A percentile compares a stretch with the other conserved stretches of the same genome.
These are phyloP conservation scores for Microchrysa polita DNA, from an alignment of 2,888 invertebrate genomes.

Conservation along the genomic window DNA sequence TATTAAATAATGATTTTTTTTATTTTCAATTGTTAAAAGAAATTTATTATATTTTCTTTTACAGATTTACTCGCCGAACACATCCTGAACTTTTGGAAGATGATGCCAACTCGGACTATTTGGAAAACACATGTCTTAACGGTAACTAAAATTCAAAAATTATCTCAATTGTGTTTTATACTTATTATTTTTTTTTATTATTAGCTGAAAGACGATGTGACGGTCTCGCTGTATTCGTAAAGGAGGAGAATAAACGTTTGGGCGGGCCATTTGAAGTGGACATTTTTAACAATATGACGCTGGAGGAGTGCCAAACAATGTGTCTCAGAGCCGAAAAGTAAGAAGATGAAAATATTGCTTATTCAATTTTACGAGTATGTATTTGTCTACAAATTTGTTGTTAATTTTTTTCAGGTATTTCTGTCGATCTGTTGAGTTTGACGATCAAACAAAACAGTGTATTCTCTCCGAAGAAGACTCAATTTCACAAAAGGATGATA, in stretches of 20 bases:
- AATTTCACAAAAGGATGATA: conserved; percentile 87
- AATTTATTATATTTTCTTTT: not conserved
- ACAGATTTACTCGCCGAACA: conserved; percentile 81
- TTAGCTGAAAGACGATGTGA: conserved; percentile 87
- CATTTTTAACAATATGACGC: conserved; percentile 83
- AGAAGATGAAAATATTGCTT: conserved; percentile 54
- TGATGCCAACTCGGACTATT: conserved; percentile 87
- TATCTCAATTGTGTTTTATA: not conserved
- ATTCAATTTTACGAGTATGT: not conserved
- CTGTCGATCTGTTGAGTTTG: conserved; percentile 89
- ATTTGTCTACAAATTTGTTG: conserved; percentile 27
- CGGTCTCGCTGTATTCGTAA: conserved; percentile 86
- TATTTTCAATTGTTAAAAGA: too few species aligned
- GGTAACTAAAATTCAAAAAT: conserved; percentile 66
- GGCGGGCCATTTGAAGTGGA: conserved; percentile 91
- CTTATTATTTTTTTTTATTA: conserved; percentile 33
- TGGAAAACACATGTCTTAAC: conserved; percentile 90
- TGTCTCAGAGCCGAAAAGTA: conserved; percentile 88
- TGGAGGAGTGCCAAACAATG: conserved; percentile 88
- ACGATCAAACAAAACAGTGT: conserved; percentile 86
- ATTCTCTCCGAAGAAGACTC: conserved; percentile 93
- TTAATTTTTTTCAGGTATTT: conserved; percentile 71
- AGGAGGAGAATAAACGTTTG: conserved; percentile 87
- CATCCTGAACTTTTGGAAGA: conserved; percentile 86
- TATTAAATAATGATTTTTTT: too few species aligned